Evolutionary conservation across 2,888 invertebrate species (phyloP), one percentile per base, ranked within the genome.

Genomic region (Brachycybe producta): DNA sequence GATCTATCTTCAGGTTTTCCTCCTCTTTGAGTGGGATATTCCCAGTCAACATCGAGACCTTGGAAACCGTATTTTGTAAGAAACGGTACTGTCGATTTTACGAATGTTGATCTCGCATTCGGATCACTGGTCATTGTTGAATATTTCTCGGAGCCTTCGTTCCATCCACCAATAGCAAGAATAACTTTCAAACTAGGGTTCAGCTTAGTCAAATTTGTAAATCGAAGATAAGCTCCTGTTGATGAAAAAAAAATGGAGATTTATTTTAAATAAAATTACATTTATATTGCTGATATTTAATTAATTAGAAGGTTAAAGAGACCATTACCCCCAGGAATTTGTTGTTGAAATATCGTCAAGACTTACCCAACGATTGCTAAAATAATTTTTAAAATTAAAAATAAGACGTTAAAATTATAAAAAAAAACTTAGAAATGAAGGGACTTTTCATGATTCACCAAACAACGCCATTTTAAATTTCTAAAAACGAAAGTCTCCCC

Each of bases 61-160:
- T 83, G 79, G 54, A 83, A 83, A 0, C 70, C 70, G 58, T 79
- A 67, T 2, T 68, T 67, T 34, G 66, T 60, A 0, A 81, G 57
- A 60, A 79, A 75, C 0, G 64, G 58, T 0, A 77, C 60, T 0
- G 74, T 73, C 48, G 74, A 77, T 2, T 69, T 59, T 19, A 79
- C 72, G 58, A 83, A 80, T 39, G 57, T 62, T 40, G 61, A 57
- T 38, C 64, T 72, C 67, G 67, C 56, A 0, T 52, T 49, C 2
- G 73, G 59, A 40, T 64, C 65, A 8, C 67, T 67, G 24, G 69
- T 70, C 62, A 66, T 64, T 55, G 66, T 58, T 35, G 40, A 49
- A 54, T 38, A 52, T 40, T 61, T 60, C 11, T 44, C 61, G 0
- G 78, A 77, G 5, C 75, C 78, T 63, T 80, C 79, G 59, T 66